Conservation (phyloP, 2,888 invertebrate genomes). For the Ceraclea dissimilis region DNA sequence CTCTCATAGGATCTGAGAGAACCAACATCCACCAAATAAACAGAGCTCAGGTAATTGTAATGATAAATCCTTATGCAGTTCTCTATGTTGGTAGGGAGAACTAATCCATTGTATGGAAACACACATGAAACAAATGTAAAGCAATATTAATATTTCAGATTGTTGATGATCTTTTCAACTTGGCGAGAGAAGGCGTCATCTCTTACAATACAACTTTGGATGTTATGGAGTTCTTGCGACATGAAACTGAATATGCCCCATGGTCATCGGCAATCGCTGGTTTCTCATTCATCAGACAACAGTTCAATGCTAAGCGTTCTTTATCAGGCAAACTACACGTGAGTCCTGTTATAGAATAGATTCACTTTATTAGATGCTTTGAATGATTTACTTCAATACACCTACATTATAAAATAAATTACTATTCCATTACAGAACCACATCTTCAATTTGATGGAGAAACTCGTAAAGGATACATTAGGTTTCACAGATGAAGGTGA, state of each 20-base stretch:
- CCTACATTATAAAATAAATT: too few species aligned
- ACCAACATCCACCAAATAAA: conserved; percentile 54
- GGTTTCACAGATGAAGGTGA: neutral
- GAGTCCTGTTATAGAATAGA: conserved; percentile 8
- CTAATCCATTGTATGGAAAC: too few species aligned
- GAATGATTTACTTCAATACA: too few species aligned
- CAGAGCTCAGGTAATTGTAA: conserved; percentile 61
- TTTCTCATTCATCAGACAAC: conserved; percentile 45
- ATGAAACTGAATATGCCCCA: conserved; percentile 65
- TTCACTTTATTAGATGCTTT: too few species aligned
- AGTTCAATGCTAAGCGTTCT: conserved; percentile 37
- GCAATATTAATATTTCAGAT: conserved; percentile 40
- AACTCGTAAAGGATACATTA: neutral
- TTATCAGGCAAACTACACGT: conserved; percentile 37
- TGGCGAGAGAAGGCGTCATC: conserved; percentile 60
- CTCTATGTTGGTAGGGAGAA: too few species aligned
- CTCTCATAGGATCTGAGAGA: conserved; percentile 35
- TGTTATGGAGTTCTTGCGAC: conserved; percentile 58
- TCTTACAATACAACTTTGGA: conserved; percentile 55
- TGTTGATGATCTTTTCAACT: conserved; percentile 71
- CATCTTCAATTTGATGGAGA: neutral
- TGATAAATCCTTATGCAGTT: conserved; percentile 47
- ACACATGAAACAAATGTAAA: too few species aligned
- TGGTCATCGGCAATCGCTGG: conserved; percentile 62
- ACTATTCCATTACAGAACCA: neutral